A percentile compares a stretch with the other conserved stretches of the same genome.
Evolutionary conservation across 2,797 vertebrate genomes (phyloP).

Genomic region (Discoglossus pictus): DNA sequence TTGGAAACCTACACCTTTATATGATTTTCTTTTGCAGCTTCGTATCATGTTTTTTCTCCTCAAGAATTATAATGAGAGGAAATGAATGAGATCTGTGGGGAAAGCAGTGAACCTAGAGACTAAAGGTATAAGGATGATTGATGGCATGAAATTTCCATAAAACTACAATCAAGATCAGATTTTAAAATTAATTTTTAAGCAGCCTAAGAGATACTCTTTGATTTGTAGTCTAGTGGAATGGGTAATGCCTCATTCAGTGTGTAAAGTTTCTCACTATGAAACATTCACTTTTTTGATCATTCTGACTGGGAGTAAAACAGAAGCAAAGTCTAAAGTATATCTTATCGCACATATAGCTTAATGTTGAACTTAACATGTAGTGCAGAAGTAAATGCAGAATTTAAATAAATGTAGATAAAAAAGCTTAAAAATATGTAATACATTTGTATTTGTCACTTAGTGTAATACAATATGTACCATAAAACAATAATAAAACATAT

Average conservation of each 20-base stretch:
- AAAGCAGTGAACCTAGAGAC: constrained; percentile 92
- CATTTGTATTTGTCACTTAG: no score
- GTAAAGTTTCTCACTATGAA: constrained; percentile 88
- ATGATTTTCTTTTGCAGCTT: constrained; percentile 87
- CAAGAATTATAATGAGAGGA: constrained; percentile 98
- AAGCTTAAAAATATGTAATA: no score
- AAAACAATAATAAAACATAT: no score
- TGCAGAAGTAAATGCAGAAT: neutral
- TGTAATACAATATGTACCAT: no score
- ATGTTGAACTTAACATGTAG: constrained; percentile 6
- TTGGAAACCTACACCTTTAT: constrained; percentile 93
- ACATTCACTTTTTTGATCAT: constrained; percentile 82
- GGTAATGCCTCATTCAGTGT: constrained; percentile 96
- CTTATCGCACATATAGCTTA: constrained; percentile 8
- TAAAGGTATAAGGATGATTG: constrained; percentile 93
- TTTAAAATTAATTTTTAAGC: constrained; percentile 99
- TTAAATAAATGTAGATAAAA: no score
- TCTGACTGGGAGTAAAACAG: constrained; percentile 78
- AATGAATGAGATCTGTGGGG: constrained; percentile 91
- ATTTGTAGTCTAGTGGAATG: constrained; percentile 97
- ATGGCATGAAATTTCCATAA: constrained; percentile 97
- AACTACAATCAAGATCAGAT: constrained; percentile 99
- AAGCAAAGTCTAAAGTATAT: constrained; percentile 76
- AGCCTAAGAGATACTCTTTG: constrained; percentile 98
- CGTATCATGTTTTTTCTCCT: constrained; percentile 85